These are phyloP conservation scores for Sthenelais limicola DNA, from an alignment of 2,888 invertebrate genomes.

Conservation along the genomic window DNA sequence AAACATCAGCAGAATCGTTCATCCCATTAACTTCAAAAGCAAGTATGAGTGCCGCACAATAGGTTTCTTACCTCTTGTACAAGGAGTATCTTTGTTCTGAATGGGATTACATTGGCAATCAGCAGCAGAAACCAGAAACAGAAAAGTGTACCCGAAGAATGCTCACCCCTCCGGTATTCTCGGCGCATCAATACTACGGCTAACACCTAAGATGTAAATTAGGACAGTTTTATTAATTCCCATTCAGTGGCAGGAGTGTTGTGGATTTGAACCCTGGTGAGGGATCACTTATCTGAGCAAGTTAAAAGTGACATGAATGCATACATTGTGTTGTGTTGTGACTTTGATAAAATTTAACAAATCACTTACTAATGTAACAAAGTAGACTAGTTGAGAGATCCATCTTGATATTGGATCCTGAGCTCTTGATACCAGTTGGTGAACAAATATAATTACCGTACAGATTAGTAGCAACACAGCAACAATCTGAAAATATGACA, in stretches of 20 bases:
- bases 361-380: conserved; percentile 31
- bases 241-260: too few species aligned
- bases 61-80: conserved; percentile 13
- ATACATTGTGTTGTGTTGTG: too few species aligned
- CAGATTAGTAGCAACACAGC: not conserved
- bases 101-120: conserved; percentile 79
- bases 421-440: not conserved
- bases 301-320: too few species aligned
- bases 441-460: not conserved
- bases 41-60: too few species aligned
- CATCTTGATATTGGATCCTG: not conserved
- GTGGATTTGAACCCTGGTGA: too few species aligned
- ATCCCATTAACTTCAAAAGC: too few species aligned
- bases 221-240: too few species aligned
- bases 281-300: too few species aligned
- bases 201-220: conserved; percentile 81
- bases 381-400: conserved; percentile 6
- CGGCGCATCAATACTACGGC: conserved; percentile 81
- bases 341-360: too few species aligned
- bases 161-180: conserved; percentile 88
- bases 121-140: conserved; percentile 89
- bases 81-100: conserved; percentile 10
- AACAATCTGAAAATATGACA: not conserved
- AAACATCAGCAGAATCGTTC: too few species aligned
- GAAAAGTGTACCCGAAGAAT: conserved; percentile 92